A percentile compares a stretch with the other conserved stretches of the same genome.
phyloP scores from a whole-genome alignment of 2,113 vertebrate species.

The Cairina moschata region DNA sequence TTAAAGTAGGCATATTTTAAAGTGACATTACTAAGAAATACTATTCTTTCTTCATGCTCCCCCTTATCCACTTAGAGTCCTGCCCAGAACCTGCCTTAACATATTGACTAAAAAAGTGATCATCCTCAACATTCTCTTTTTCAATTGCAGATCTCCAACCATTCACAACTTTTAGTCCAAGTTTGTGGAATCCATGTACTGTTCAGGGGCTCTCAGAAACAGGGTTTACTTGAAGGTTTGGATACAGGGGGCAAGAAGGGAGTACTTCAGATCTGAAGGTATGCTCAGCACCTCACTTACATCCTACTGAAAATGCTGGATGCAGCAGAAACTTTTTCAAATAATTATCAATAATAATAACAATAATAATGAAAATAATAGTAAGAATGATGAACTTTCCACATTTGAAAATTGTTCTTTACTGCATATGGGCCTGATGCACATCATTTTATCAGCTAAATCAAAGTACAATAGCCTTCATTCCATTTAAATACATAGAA shows the following conservation, averaged over 20 bases:
- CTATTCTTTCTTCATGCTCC: neutral
- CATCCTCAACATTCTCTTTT: neutral
- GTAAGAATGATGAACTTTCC: neutral
- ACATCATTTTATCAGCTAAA: neutral
- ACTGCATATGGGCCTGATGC: neutral
- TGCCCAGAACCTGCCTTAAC: neutral
- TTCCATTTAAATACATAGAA: neutral
- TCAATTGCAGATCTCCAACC: neutral
- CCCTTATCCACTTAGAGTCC: neutral
- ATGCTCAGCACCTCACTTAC: neutral
- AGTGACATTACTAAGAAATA: constrained; percentile 7
- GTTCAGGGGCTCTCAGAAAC: neutral
- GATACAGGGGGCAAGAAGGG: neutral
- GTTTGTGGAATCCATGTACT: neutral
- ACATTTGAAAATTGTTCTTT: neutral
- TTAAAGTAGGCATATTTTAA: constrained; percentile 2
- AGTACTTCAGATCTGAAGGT: neutral
- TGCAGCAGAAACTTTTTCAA: neutral
- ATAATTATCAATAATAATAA: neutral
- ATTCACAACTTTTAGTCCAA: neutral
- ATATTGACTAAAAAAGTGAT: neutral
- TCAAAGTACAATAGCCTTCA: neutral
- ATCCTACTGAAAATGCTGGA: neutral
- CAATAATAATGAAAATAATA: neutral
- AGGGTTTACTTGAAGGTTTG: neutral